A percentile compares a stretch with the other conserved stretches of the same genome.
Evolutionary conservation across 2,888 invertebrate genomes (phyloP).

Genomic region (Ormyrus labotus): DNA sequence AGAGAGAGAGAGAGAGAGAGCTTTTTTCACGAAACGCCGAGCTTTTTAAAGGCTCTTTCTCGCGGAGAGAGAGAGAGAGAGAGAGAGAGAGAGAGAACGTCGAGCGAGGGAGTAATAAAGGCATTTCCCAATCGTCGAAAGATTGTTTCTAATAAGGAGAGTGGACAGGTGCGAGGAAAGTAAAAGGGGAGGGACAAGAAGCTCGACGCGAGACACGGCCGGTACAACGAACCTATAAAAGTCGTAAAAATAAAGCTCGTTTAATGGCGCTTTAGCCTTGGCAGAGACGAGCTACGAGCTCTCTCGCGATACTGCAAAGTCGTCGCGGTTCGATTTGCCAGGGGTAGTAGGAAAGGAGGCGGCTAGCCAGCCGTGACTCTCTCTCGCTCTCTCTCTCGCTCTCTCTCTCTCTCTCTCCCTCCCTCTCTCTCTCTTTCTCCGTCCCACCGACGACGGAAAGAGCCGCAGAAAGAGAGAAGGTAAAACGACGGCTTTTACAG

Average conservation of each 20-base stretch:
- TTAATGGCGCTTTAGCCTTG: slow-evolving; percentile 46
- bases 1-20: too few species aligned
- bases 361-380: slow-evolving; percentile 17
- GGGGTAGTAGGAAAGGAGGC: not conserved
- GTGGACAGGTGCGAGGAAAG: not conserved
- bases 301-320: slow-evolving; percentile 12
- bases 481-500: slow-evolving; percentile 40
- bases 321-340: slow-evolving; percentile 27
- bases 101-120: not conserved
- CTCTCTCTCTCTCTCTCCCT: not conserved
- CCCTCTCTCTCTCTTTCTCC: not conserved
- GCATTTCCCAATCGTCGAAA: too few species aligned
- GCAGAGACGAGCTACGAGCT: not conserved
- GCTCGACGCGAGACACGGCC: not conserved
- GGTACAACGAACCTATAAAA: slow-evolving; percentile 9
- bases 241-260: slow-evolving; percentile 45
- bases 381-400: not conserved
- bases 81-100: not conserved
- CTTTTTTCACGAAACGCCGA: too few species aligned
- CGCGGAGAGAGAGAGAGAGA: too few species aligned
- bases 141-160: too few species aligned
- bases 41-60: too few species aligned
- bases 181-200: not conserved
- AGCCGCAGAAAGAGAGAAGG: not conserved
- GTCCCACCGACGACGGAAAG: not conserved